Evolutionary conservation across 2,888 invertebrate species (phyloP), one percentile per base, ranked within the genome.

Genomic region (Heliconius charithonia): DNA sequence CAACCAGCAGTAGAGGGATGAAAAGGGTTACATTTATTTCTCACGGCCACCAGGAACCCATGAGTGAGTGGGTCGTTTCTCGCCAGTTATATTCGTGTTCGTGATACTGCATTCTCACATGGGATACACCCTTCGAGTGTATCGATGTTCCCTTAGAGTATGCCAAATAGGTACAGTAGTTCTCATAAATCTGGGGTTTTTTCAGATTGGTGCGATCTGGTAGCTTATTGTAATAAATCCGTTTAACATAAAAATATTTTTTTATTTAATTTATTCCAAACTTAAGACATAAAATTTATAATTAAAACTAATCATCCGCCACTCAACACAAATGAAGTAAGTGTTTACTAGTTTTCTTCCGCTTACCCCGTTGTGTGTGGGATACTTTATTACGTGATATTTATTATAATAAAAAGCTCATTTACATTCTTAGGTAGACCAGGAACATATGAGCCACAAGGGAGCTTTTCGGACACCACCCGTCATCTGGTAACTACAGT

Each of bases 21-120:
- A 51, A 56, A 72, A 72, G 72, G 32, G 72, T 59, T 59, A 29
- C 13, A 29, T 32, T 32, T 4, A 56, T 71, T 72, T 72, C 72
- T 59, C 56, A 72, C 56, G 72, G n/a, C 59, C 16, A 72, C 72
- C 72, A 72, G 32, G 56, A 59, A 56, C n/a, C 32, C 59, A 72
- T 41, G 41, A 69, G 7, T 32, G 32, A 9, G 32, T 22, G 6
- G 7, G 51, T 22, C 19, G 22, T 66, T 4, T 32, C 22, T 10
- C 32, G 13, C 12, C 16, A 3, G 16, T 45, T 45, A 1, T 45
- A n/a, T 16, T 16, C 45, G 16, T 45, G 45, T 16, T 45, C 45
- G 16, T 45, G 45, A 16, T 19, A 16, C 19, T 45, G 45, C 45
- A 45, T 45, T n/a, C 45, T 45, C 16, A 45, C 0, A 22, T 56